Percentiles rank a stretch among this genome's conserved stretches.
These are phyloP conservation scores for Leptopterna dolabrata DNA, from an alignment of 2,888 invertebrate genomes.

Conservation along the genomic window DNA sequence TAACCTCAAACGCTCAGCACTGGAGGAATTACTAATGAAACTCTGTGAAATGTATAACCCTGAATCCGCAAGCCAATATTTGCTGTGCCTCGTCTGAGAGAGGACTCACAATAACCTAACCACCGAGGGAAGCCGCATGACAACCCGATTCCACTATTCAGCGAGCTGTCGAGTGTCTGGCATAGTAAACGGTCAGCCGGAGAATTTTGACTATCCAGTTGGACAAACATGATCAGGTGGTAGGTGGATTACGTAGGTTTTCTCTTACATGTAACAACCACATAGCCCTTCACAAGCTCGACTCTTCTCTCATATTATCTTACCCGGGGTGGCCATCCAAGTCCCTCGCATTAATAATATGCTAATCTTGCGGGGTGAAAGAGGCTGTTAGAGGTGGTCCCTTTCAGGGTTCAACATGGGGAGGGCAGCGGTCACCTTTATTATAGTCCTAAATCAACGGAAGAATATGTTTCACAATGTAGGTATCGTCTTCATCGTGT, in stretches of 20 bases:
- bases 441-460: neutral
- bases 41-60: neutral
- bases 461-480: neutral
- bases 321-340: neutral
- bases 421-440: neutral
- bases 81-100: neutral
- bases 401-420: neutral
- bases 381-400: neutral
- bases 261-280: neutral
- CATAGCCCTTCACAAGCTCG: neutral
- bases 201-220: neutral
- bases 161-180: neutral
- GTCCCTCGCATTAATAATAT: constrained; percentile 22
- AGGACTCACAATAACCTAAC: neutral
- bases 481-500: neutral
- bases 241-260: neutral
- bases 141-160: neutral
- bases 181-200: neutral
- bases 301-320: neutral
- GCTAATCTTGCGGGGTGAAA: neutral
- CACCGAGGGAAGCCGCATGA: neutral
- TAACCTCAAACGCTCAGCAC: neutral
- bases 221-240: neutral
- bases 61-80: neutral
- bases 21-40: neutral